Base-by-base conservation (phyloP, 2,113 vertebrate species). In the Vulpes ferrilata region DNA sequence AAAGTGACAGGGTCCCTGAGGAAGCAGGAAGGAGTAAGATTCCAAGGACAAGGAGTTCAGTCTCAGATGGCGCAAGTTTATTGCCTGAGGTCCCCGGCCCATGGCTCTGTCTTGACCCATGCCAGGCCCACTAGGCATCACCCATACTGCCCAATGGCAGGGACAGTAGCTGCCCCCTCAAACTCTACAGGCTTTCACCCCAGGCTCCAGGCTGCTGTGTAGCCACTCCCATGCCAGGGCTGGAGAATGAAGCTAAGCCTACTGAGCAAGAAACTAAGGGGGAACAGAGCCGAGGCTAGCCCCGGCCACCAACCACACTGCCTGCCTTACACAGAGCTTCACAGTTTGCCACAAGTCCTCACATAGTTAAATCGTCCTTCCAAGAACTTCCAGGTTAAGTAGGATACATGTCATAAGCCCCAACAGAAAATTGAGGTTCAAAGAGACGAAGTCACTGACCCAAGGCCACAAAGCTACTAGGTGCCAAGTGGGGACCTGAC, bases 161-260 rank as follows among this genome's bases (percentile, higher is more conserved):
- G 59, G 67, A 35, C 30, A 62, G 53, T 5, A 30, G 9, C 30
- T 10, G 2, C 4, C 32, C 32, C 20, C 10, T 53, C 0, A 2
- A 7, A 67, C 48, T 0, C 0, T 1, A 11, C 0, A 0, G 3
- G 25, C 51, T 62, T 51, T 27, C 35, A 32, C 1, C 64, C 5
- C 20, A 16, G 38, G 43, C 30, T n/a, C 87, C 1, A 1, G 30
- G 19, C 27, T 12, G 23, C 78, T 10, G 0, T 53, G n/a, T 11
- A 22, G 5, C 25, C 25, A 7, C 4, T 5, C 16, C 35, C 74
- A 13, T 32, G 1, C 10, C 2, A 1, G 57, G 27, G 8, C 1
- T 38, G 32, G 2, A 11, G 86, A 35, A 78, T 0, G 13, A 15
- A 23, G 55, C 79, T 74, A 81, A 62, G 74, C 43, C 74, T 48